Percentiles rank a stretch among this genome's conserved stretches.
Evolutionary conservation across 2,797 vertebrate species (phyloP).

Genomic region (Dendrocincla fuliginosa): DNA sequence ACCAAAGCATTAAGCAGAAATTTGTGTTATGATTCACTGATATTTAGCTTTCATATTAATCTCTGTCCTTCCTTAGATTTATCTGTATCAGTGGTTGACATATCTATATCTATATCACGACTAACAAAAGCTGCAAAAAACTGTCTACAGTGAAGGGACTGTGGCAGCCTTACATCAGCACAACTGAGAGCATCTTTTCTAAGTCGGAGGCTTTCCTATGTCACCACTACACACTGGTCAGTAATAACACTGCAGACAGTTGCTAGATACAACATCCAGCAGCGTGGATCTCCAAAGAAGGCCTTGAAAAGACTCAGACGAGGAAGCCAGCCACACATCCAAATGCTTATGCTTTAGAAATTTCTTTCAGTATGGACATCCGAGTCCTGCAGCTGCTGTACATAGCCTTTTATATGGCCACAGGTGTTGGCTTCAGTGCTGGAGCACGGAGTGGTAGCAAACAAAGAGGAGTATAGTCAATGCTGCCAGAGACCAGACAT

Average conservation of each 20-base stretch:
- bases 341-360: slow-evolving; percentile 76
- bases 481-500: slow-evolving; percentile 73
- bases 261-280: slow-evolving; percentile 11
- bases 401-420: slow-evolving; percentile 75
- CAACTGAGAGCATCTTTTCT: slow-evolving; percentile 7
- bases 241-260: slow-evolving; percentile 38
- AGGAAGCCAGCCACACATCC: slow-evolving; percentile 67
- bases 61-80: background rate
- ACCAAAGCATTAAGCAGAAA: background rate
- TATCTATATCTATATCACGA: background rate
- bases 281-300: slow-evolving; percentile 4
- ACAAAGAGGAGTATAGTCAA: slow-evolving; percentile 75
- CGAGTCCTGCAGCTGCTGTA: slow-evolving; percentile 77
- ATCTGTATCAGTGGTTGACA: background rate
- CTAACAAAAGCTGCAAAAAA: background rate
- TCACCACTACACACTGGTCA: background rate
- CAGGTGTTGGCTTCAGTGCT: slow-evolving; percentile 76
- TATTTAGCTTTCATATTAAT: background rate
- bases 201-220: background rate
- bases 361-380: slow-evolving; percentile 72
- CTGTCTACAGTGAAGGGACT: background rate
- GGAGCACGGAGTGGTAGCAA: slow-evolving; percentile 56
- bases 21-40: background rate
- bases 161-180: background rate
- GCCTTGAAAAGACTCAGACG: slow-evolving; percentile 55